phyloP scores from a whole-genome alignment of 2,797 vertebrate species.

The Psittacula derbiana region DNA sequence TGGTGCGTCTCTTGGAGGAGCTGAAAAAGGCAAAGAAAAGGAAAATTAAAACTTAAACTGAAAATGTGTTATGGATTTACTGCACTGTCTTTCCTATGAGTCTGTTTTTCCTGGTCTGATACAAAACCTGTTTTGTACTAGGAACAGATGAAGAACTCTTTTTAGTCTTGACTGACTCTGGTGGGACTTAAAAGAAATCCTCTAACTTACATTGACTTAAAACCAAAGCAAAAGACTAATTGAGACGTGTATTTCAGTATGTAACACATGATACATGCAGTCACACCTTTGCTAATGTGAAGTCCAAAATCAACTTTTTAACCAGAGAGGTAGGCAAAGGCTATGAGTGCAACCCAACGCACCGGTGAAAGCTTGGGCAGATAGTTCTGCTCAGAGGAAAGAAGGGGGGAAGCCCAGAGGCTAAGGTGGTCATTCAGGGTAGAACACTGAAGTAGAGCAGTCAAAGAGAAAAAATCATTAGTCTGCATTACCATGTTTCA shows the following conservation, averaged over 20 bases:
- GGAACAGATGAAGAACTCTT: not conserved
- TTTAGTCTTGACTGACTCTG: not conserved
- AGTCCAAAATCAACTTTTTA: not conserved
- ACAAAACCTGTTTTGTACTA: not conserved
- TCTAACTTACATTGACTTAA: fast-evolving
- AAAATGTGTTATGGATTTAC: not conserved
- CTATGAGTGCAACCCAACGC: not conserved
- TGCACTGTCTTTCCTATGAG: not conserved
- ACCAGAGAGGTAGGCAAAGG: not conserved
- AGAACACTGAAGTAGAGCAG: not conserved
- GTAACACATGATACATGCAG: not conserved
- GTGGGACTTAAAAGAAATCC: not conserved
- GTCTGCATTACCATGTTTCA: not conserved
- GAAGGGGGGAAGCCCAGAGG: not conserved
- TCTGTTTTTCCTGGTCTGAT: not conserved
- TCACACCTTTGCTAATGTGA: not conserved
- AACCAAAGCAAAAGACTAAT: not conserved
- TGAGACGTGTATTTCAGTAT: not conserved
- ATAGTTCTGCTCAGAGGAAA: not conserved
- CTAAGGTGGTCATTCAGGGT: not conserved
- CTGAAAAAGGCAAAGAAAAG: not conserved
- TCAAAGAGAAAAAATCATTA: not conserved
- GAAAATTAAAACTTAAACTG: not conserved
- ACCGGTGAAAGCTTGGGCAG: not conserved
- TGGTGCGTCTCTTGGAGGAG: not conserved